Evolutionary conservation across 2,113 vertebrate species (phyloP).

Genomic region (Micronisus gabar): DNA sequence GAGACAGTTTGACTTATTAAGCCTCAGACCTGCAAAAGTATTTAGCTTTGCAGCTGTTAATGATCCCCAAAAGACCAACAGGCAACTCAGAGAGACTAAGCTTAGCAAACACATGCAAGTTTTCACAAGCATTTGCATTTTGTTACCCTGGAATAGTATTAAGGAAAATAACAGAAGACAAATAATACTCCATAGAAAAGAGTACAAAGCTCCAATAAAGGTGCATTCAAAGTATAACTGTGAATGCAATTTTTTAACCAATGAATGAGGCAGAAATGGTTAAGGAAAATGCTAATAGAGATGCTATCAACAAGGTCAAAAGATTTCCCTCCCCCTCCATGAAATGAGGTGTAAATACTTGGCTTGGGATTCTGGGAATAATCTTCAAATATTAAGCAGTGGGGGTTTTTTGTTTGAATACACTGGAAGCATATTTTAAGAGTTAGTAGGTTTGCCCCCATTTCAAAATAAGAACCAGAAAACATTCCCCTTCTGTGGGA

Average conservation of each 20-base stretch:
- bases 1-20: conserved; percentile 11
- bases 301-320: not conserved
- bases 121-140: not conserved
- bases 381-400: not conserved
- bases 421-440: not conserved
- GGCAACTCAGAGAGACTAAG: not conserved
- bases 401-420: not conserved
- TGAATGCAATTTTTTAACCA: not conserved
- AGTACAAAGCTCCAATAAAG: not conserved
- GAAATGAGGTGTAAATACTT: not conserved
- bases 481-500: not conserved
- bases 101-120: not conserved
- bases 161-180: not conserved
- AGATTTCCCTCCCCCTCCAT: not conserved
- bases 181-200: not conserved
- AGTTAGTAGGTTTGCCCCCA: not conserved
- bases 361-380: not conserved
- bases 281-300: not conserved
- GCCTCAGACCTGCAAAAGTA: conserved; percentile 6
- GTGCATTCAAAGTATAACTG: not conserved
- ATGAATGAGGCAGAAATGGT: not conserved
- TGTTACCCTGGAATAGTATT: not conserved
- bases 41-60: conserved; percentile 25
- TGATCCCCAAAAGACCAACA: not conserved
- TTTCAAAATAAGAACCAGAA: conserved; percentile 14